Conservation (phyloP, 1,140 invertebrate genomes). For the Panagrolaimus sp. region DNA sequence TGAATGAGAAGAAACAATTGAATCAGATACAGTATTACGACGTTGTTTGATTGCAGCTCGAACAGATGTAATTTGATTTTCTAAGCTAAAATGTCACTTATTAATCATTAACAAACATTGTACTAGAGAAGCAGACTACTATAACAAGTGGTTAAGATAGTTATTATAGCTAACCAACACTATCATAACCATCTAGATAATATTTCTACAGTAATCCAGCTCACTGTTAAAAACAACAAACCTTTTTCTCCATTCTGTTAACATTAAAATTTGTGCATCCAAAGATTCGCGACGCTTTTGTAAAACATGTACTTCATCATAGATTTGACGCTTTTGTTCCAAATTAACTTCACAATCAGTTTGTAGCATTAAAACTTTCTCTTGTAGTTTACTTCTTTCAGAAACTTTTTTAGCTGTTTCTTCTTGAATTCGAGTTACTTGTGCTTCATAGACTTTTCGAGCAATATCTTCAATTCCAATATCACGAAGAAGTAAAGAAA, state of each 20-base stretch:
- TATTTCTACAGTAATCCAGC: no score
- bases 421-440: background rate
- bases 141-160: no score
- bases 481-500: background rate
- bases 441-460: background rate
- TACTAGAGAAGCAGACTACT: no score
- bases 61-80: no score
- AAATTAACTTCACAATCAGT: constrained; percentile 1
- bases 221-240: background rate
- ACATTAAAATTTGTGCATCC: constrained; percentile 1
- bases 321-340: background rate
- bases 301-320: background rate
- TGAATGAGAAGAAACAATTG: no score
- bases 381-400: background rate
- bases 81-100: no score
- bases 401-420: background rate
- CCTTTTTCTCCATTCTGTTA: background rate
- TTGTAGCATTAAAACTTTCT: background rate
- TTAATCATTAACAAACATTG: no score
- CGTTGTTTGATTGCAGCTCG: no score
- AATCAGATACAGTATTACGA: no score
- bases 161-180: no score
- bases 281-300: background rate
- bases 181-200: no score
- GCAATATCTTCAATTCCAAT: background rate